A percentile compares a stretch with the other conserved stretches of the same genome.
Conservation (phyloP, 2,113 vertebrate species). For the Toxotes jaculatrix region DNA sequence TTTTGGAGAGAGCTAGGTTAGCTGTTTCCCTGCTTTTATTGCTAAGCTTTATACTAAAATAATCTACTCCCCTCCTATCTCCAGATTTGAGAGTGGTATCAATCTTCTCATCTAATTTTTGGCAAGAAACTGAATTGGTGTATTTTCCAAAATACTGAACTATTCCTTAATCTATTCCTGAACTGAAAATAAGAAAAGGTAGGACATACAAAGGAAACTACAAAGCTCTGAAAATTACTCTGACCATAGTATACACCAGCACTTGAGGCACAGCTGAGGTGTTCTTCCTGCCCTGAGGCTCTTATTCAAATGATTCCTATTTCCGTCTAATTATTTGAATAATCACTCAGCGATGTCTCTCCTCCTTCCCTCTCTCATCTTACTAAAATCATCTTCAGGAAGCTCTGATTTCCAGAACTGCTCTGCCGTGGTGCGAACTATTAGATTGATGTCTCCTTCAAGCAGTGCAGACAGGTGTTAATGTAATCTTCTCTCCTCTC, state of each 20-base stretch:
- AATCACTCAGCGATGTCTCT: constrained; percentile 43
- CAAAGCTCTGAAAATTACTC: constrained; percentile 4
- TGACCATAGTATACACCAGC: constrained; percentile 11
- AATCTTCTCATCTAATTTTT: background rate
- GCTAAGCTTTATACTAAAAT: background rate
- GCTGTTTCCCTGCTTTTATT: background rate
- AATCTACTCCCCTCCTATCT: background rate
- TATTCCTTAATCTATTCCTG: background rate
- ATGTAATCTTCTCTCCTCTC: constrained; percentile 74
- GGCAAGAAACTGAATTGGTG: background rate
- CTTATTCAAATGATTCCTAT: constrained; percentile 54
- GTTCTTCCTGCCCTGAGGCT: constrained; percentile 29
- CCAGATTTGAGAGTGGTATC: background rate
- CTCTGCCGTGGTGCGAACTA: constrained; percentile 53
- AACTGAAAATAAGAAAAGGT: background rate
- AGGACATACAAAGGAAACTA: background rate
- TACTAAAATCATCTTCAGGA: constrained; percentile 56
- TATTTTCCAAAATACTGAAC: background rate
- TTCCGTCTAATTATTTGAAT: constrained; percentile 59
- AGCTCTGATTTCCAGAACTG: constrained; percentile 45
- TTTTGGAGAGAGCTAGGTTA: background rate
- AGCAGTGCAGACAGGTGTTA: constrained; percentile 76
- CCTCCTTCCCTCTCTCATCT: constrained; percentile 40
- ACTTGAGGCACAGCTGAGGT: constrained; percentile 17
- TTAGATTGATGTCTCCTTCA: constrained; percentile 79